These are phyloP conservation scores for Carabus problematicus DNA, from an alignment of 2,888 invertebrate species.

Conservation along the genomic window DNA sequence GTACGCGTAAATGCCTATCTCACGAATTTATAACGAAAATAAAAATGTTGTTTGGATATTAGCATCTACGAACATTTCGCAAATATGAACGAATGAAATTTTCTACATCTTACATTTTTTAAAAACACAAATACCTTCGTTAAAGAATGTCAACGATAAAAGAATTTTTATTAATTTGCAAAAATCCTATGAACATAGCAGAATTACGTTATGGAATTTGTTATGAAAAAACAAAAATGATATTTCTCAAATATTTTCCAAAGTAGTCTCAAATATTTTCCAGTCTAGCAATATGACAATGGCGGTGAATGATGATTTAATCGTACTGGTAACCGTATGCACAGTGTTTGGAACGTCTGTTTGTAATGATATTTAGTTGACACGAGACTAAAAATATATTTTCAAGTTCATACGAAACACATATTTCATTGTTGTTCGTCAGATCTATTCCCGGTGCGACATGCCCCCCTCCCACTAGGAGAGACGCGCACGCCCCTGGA, in stretches of 20 bases:
- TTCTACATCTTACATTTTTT: constrained; percentile 20
- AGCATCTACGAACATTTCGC: background rate
- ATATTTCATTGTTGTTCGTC: no score
- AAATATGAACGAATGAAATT: constrained; percentile 27
- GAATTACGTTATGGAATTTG: no score
- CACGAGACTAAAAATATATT: no score
- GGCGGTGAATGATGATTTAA: no score
- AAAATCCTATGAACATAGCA: constrained; percentile 7
- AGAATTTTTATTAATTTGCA: constrained; percentile 12
- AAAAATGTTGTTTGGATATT: background rate
- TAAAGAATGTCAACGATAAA: constrained; percentile 23
- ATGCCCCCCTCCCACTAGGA: background rate
- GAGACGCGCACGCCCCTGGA: background rate
- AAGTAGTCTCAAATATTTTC: no score
- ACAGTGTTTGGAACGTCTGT: no score
- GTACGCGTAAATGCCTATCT: constrained; percentile 8
- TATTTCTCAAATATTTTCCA: no score
- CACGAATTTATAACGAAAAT: constrained; percentile 8
- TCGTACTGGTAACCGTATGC: no score
- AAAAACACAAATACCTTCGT: constrained; percentile 24
- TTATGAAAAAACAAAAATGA: no score
- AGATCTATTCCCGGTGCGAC: background rate
- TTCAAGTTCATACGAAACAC: no score
- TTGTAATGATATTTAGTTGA: no score
- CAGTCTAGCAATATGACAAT: no score